Conservation (phyloP, 2,113 vertebrate species). For the Spermophilus dauricus region DNA sequence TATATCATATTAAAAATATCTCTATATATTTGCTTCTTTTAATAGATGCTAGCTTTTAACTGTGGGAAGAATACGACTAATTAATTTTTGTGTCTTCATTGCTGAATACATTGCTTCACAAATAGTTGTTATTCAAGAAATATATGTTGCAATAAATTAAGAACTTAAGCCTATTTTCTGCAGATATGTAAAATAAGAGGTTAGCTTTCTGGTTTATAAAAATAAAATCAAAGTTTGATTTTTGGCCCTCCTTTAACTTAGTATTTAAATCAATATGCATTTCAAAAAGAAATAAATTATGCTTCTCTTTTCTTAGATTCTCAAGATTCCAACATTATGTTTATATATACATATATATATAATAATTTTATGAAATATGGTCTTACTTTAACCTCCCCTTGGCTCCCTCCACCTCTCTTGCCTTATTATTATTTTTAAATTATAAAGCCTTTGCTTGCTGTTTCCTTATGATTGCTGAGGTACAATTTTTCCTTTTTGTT, state of each 20-base stretch:
- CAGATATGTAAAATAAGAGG: background rate
- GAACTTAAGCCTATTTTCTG: background rate
- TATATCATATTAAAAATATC: background rate
- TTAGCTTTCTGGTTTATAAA: background rate
- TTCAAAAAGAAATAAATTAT: background rate
- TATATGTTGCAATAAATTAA: background rate
- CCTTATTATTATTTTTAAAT: too few species aligned
- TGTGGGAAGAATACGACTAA: background rate
- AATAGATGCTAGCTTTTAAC: background rate
- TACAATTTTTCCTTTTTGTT: background rate
- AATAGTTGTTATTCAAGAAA: background rate
- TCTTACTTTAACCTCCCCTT: background rate
- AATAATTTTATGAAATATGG: background rate
- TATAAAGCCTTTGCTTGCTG: background rate
- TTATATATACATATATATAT: too few species aligned
- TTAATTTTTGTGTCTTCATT: background rate
- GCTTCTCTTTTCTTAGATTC: background rate
- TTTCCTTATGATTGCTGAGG: background rate
- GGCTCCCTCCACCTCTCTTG: too few species aligned
- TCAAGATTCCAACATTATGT: background rate
- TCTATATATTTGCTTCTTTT: background rate
- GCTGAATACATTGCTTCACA: background rate
- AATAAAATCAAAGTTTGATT: background rate
- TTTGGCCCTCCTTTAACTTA: too few species aligned
- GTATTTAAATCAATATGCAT: background rate